A percentile compares a stretch with the other conserved stretches of the same genome.
Evolutionary conservation across 1,140 invertebrate species (phyloP).

Genomic region (Lordiphosa mommai): DNA sequence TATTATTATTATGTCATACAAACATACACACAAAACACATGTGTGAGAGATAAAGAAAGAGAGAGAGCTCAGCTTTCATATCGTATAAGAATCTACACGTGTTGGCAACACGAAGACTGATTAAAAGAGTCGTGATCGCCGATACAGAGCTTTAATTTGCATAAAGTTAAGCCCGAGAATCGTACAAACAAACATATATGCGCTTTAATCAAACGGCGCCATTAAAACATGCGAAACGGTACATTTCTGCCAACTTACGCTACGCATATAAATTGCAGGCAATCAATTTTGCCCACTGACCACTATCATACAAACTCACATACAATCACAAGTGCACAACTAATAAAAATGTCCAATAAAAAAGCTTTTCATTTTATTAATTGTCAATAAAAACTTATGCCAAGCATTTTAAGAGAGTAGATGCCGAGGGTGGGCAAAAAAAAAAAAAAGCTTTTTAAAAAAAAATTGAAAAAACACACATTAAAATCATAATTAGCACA

Average conservation of each 20-base stretch:
- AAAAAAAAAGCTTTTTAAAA: too few species aligned
- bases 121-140: conserved; percentile 16
- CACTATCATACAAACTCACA: conserved; percentile 8
- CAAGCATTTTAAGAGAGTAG: too few species aligned
- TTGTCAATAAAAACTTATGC: too few species aligned
- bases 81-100: conserved; percentile 45
- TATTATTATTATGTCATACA: conserved; percentile 66
- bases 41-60: not conserved
- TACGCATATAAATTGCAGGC: conserved; percentile 65
- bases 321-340: conserved; percentile 13
- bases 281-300: conserved; percentile 57
- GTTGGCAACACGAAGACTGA: conserved; percentile 18
- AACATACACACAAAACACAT: conserved; percentile 26
- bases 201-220: conserved; percentile 57
- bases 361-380: too few species aligned
- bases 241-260: conserved; percentile 31
- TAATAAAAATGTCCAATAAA: conserved; percentile 37
- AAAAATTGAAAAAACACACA: not conserved
- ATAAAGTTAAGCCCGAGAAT: conserved; percentile 12
- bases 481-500: conserved; percentile 10
- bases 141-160: conserved; percentile 31
- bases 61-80: conserved; percentile 30
- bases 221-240: conserved; percentile 52
- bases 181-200: conserved; percentile 1
- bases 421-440: too few species aligned